phyloP scores from a whole-genome alignment of 2,888 invertebrate genomes.

The Pharmacophagus antenor region DNA sequence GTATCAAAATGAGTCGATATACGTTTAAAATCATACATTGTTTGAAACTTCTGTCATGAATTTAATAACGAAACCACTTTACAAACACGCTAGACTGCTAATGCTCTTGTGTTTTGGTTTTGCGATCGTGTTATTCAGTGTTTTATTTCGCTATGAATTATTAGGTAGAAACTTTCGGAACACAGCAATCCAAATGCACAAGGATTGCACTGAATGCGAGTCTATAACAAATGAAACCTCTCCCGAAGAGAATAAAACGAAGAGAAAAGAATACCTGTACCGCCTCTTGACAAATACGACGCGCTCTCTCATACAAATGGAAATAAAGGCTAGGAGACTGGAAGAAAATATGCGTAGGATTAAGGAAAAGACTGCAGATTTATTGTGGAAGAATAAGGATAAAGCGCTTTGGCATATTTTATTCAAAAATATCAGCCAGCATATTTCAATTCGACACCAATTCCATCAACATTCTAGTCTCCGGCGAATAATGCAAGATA shows the following conservation, averaged over 20 bases:
- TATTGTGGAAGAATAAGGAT: constrained; percentile 80
- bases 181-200: constrained; percentile 48
- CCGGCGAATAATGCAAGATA: constrained; percentile 70
- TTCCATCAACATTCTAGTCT: constrained; percentile 76
- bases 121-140: constrained; percentile 57
- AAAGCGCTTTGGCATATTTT: constrained; percentile 78
- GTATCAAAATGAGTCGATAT: constrained; percentile 25
- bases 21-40: constrained; percentile 33
- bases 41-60: constrained; percentile 61
- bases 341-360: constrained; percentile 81
- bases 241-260: constrained; percentile 60
- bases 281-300: constrained; percentile 79
- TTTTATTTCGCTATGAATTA: constrained; percentile 56
- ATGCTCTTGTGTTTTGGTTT: constrained; percentile 64
- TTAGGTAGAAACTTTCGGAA: constrained; percentile 28
- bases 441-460: constrained; percentile 75
- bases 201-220: constrained; percentile 55
- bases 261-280: constrained; percentile 78
- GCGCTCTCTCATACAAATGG: constrained; percentile 80
- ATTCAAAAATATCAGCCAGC: constrained; percentile 78
- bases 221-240: constrained; percentile 65
- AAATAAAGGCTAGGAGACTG: constrained; percentile 79
- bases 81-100: constrained; percentile 66
- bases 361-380: constrained; percentile 79
- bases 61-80: constrained; percentile 63